A percentile compares a stretch with the other conserved stretches of the same genome.
phyloP scores from a whole-genome alignment of 2,797 vertebrate species.

The Apogon hyalosoma region DNA sequence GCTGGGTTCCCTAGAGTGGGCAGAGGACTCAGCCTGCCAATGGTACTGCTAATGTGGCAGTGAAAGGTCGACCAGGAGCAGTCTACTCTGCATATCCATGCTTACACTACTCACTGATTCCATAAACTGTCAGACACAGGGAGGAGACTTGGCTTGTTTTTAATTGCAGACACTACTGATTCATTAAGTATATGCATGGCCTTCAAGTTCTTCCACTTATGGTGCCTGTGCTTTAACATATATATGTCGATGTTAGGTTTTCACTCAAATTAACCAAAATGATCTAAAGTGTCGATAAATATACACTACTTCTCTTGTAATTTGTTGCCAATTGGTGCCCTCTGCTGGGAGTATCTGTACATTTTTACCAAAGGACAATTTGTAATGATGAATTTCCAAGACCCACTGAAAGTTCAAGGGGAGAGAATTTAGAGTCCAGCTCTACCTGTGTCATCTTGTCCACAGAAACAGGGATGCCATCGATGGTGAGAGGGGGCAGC shows the following conservation, averaged over 20 bases:
- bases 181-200: not conserved
- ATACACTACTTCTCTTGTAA: not conserved
- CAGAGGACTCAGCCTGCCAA: slow-evolving; percentile 34
- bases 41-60: slow-evolving; percentile 42
- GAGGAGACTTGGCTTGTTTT: slow-evolving; percentile 7
- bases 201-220: not conserved
- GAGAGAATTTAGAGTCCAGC: not conserved
- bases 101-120: not conserved
- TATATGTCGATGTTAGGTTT: not conserved
- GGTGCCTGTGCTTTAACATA: not conserved
- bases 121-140: not conserved
- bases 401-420: not conserved
- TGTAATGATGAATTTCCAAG: no score
- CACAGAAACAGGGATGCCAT: slow-evolving; percentile 98
- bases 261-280: not conserved
- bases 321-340: slow-evolving; percentile 56
- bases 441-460: slow-evolving; percentile 99
- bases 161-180: not conserved
- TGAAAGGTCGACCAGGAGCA: slow-evolving; percentile 21
- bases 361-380: not conserved
- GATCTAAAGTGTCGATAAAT: slow-evolving; percentile 21
- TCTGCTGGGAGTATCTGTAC: slow-evolving; percentile 59
- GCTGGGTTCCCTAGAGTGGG: slow-evolving; percentile 60
- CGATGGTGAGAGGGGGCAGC: slow-evolving; percentile 96
- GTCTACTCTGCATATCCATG: slow-evolving; percentile 9